phyloP scores from a whole-genome alignment of 2,797 vertebrate genomes.

The Labroides dimidiatus region DNA sequence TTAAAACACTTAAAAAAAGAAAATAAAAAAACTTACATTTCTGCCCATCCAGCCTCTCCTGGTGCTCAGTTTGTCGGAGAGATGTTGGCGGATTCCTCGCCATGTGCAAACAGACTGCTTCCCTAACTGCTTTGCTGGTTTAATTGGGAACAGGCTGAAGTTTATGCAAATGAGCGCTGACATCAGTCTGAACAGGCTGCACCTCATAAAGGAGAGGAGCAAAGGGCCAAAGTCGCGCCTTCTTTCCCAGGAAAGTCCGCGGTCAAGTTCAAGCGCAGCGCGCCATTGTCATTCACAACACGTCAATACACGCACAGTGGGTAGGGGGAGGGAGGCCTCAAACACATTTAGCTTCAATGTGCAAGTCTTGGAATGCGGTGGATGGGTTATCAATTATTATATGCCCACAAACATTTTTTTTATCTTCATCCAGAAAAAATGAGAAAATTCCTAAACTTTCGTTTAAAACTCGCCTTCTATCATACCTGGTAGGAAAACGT shows the following conservation, averaged over 20 bases:
- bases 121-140: constrained; percentile 71
- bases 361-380: constrained; percentile 17
- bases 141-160: constrained; percentile 84
- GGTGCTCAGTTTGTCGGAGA: constrained; percentile 29
- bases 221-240: constrained; percentile 81
- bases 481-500: too few relatives aligned
- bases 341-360: not conserved
- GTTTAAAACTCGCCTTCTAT: too few relatives aligned
- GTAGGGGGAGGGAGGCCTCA: constrained; percentile 14
- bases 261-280: constrained; percentile 87
- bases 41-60: constrained; percentile 20
- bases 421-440: too few relatives aligned
- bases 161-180: constrained; percentile 85
- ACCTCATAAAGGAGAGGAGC: constrained; percentile 77
- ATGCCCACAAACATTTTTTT: too few relatives aligned
- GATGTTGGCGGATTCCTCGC: constrained; percentile 65
- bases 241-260: constrained; percentile 80
- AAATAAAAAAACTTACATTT: constrained; percentile 62
- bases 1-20: too few relatives aligned
- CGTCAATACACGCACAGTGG: constrained; percentile 26
- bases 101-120: constrained; percentile 76
- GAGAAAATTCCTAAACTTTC: too few relatives aligned
- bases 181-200: constrained; percentile 80
- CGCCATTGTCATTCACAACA: constrained; percentile 78
- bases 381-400: not conserved